Base-by-base conservation (phyloP, 1,140 invertebrate genomes). In the Drosophila lacteicornis region DNA sequence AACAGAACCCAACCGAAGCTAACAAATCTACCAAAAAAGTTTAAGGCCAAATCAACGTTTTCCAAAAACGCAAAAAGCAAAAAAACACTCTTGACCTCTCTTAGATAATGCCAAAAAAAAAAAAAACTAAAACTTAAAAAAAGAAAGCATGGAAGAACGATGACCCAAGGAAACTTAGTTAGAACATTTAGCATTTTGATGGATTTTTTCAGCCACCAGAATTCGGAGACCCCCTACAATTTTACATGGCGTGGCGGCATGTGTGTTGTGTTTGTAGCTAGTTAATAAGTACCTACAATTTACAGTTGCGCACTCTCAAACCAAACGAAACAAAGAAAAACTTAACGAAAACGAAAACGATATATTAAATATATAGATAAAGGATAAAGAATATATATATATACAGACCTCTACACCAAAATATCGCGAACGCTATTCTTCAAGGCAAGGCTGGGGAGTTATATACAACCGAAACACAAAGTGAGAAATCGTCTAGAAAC, bases 31-130 rank as follows among this genome's bases (percentile, higher is more conserved):
- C 68, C 63, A 85, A 74, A 57, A 30, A 63, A 49, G 38, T 74
- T 56, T 74, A 80, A 68, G 69, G 80, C 77, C 85, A 88, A 87
- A 90, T 90, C 67, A 85, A 82, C 79, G 85, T 90, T 90, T 90
- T 90, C 82, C 86, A 90, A 90, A 85, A 87, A 81, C 78, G 81
- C 55, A 61, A 81, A 84, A 84, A 79, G 50, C 50, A 70, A 85
- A 55, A 51, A 67, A 60, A 85, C 65, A 85, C 75, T 79, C 73
- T 90, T 80, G 75, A 85, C 79, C 82, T 90, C 82, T 77, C 70
- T 76, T 74, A 75, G 65, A 75, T 78, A 79, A 86, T 80, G 79
- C 82, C 73, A 87, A 87, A 56, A 40, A 68, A 63, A 59, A 60
- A 3, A 68, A 63, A 59, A 60, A 3, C 9, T 9, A 43, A 51